Percentiles rank a stretch among this genome's conserved stretches.
Conservation (phyloP, 2,888 invertebrate genomes). For the Branchipolynoe longqiensis region DNA sequence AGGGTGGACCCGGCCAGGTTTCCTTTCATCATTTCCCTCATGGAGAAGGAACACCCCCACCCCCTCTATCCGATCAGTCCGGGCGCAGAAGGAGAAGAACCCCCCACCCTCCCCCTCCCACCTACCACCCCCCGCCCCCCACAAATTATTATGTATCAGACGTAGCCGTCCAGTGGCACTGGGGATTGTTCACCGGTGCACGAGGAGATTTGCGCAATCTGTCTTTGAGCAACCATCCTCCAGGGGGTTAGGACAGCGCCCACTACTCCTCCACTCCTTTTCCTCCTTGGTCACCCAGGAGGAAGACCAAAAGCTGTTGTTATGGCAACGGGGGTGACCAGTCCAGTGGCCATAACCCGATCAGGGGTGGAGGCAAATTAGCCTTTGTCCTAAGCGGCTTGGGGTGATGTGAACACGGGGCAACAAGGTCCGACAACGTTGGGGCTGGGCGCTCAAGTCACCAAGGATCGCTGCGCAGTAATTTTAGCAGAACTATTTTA, state of each 20-base stretch:
- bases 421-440: constrained; percentile 37
- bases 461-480: no score
- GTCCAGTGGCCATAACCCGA: constrained; percentile 40
- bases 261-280: neutral
- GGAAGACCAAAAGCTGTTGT: constrained; percentile 49
- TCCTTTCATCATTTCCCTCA: constrained; percentile 39
- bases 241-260: neutral
- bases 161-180: constrained; percentile 13
- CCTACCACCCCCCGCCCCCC: neutral
- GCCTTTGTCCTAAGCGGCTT: constrained; percentile 53
- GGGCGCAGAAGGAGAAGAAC: constrained; percentile 1
- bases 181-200: constrained; percentile 43
- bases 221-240: constrained; percentile 12
- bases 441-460: no score
- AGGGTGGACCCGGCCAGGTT: neutral
- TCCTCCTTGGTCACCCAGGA: constrained; percentile 34
- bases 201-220: constrained; percentile 49
- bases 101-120: constrained; percentile 19
- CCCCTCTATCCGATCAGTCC: constrained; percentile 19
- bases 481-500: no score
- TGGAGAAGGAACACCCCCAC: constrained; percentile 23
- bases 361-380: constrained; percentile 30
- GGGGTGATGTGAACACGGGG: constrained; percentile 31
- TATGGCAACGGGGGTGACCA: constrained; percentile 44
- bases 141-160: constrained; percentile 56